Evolutionary conservation across 2,113 vertebrate genomes (phyloP).

Genomic region (Pelobates fuscus): DNA sequence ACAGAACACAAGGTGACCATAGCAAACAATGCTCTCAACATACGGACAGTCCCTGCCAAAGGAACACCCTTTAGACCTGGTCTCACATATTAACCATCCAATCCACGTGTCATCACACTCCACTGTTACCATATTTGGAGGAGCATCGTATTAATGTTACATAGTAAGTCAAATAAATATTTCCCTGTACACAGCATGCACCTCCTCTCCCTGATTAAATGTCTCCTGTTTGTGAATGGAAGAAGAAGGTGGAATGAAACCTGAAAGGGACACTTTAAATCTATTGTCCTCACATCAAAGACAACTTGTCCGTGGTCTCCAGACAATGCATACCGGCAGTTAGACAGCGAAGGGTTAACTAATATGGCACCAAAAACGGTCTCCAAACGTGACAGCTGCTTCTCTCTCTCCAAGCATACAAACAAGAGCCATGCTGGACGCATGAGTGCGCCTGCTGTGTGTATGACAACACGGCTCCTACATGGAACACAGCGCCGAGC

Average conservation of each 20-base stretch:
- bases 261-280: too few relatives aligned
- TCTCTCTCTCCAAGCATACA: conserved; percentile 51
- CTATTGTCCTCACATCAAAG: too few relatives aligned
- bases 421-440: conserved; percentile 62
- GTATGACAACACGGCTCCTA: conserved; percentile 44
- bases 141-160: not conserved
- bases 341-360: conserved; percentile 1
- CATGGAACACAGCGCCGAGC: not conserved
- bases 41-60: not conserved
- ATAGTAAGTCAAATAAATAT: not conserved
- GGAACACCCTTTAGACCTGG: not conserved
- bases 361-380: conserved; percentile 42
- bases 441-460: conserved; percentile 58
- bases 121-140: not conserved
- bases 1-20: not conserved
- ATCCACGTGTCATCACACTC: not conserved
- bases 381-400: conserved; percentile 71
- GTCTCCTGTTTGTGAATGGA: not conserved
- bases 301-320: not conserved
- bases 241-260: not conserved
- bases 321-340: not conserved
- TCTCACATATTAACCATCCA: not conserved
- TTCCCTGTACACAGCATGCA: not conserved
- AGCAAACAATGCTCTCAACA: not conserved
- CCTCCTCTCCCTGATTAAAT: not conserved